Evolutionary conservation across 2,113 vertebrate species (phyloP).

Genomic region (Psophia crepitans): DNA sequence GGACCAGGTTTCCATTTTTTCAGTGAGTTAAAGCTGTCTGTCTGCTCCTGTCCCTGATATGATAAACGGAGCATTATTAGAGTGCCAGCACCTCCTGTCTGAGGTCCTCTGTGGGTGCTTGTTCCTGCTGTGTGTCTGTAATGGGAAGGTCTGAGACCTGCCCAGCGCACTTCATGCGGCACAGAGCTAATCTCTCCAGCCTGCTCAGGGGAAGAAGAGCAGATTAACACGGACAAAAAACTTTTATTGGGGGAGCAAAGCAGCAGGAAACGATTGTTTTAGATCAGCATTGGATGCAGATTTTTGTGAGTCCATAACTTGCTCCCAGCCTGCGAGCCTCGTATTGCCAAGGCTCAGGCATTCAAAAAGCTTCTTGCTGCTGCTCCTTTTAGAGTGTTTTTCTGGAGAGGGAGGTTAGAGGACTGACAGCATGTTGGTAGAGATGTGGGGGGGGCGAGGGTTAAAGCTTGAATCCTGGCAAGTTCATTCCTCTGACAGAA

Average conservation of each 20-base stretch:
- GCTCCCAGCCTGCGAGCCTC: not conserved
- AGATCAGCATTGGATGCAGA: not conserved
- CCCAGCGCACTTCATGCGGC: not conserved
- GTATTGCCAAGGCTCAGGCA: not conserved
- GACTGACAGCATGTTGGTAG: not conserved
- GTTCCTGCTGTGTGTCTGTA: rapidly evolving
- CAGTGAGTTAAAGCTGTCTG: not conserved
- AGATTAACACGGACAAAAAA: not conserved
- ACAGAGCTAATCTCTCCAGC: not conserved
- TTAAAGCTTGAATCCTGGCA: not conserved
- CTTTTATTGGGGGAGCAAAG: not conserved
- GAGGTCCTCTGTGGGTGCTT: not conserved
- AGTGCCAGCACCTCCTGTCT: not conserved
- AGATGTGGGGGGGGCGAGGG: not conserved
- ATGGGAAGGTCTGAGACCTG: not conserved
- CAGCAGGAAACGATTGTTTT: not conserved
- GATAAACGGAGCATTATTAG: not conserved
- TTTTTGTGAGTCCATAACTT: not conserved
- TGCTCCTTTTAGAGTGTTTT: not conserved
- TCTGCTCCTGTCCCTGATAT: not conserved
- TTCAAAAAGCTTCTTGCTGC: not conserved
- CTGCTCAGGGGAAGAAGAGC: not conserved
- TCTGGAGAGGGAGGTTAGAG: not conserved
- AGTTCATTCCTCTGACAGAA: not conserved
- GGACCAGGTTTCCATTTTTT: not conserved